Percentiles rank a stretch among this genome's conserved stretches.
These are phyloP conservation scores for Sitobion miscanthi DNA, from an alignment of 1,140 invertebrate genomes.

Conservation along the genomic window DNA sequence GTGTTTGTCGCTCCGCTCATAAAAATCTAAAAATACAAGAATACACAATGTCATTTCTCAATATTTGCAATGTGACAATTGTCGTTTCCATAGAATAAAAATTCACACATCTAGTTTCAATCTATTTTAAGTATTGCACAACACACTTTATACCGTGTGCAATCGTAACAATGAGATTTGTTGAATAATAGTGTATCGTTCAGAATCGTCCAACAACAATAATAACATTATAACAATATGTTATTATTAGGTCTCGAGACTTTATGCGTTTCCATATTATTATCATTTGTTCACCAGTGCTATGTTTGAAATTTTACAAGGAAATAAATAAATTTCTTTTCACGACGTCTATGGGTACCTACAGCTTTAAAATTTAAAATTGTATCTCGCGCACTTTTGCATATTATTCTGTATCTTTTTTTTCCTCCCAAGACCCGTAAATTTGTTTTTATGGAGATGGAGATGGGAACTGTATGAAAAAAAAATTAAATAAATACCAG, in stretches of 20 bases:
- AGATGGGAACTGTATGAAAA: background rate
- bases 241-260: background rate
- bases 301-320: background rate
- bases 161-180: constrained; percentile 1
- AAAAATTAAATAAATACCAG: background rate
- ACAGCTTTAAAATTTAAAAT: background rate
- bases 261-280: background rate
- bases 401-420: background rate
- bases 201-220: background rate
- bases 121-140: background rate
- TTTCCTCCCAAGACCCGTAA: background rate
- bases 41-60: constrained; percentile 4
- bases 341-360: background rate
- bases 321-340: background rate
- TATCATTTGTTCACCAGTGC: background rate
- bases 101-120: background rate
- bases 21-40: background rate
- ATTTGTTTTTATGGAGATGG: background rate
- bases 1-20: background rate
- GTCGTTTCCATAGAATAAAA: background rate
- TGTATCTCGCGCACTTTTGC: background rate
- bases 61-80: background rate
- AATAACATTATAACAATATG: background rate
- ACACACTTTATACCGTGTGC: background rate
- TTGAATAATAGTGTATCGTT: background rate